Evolutionary conservation across 2,888 invertebrate genomes (phyloP), one percentile per base, ranked within the genome.

Genomic region (Hydroisotoma schaefferi): DNA sequence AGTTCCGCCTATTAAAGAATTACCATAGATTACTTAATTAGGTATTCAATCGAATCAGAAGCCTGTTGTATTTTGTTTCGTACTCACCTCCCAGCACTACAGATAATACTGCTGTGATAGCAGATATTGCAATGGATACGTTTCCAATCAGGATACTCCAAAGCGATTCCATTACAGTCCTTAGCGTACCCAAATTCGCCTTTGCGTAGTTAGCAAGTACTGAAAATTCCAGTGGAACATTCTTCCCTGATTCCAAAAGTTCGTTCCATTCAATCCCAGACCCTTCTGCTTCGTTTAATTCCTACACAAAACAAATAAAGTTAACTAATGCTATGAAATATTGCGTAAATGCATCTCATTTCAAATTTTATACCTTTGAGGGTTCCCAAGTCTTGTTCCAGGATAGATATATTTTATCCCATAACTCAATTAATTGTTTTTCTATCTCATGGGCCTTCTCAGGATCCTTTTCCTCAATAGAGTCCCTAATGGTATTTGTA

Each of bases 121-220:
- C 85, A 49, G 88, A 87, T 56, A 94, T 80, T 33, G 92, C 83
- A 44, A 97, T 81, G 10, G 88, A 90, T 73, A 94, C 84, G 78
- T 97, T 97, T 73, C 93, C 91, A 68, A 91, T 90, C n/a, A 94
- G 81, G 47, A 95, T 88, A 25, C 87, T 82, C 94, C 94, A 95
- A 38, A 90, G 77, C 0, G 84, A 93, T 75, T 92, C 90, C 56
- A 92, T 80, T 18, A 95, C 86, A 2, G 93, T 90, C 75, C 89
- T 83, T 55, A 95, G 80, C 0, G 89, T 92, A 52, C 92, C 94
- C 55, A 95, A 83, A 78, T 97, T 95, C 71, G 91, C 91, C 76
- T 89, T 87, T 18, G 88, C 85, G 82, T 94, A 93, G 55, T 85
- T 83, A 60, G 88, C 83, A 64, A 91, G 79, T 27, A 87, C 87